Base-by-base conservation (phyloP, 1,140 invertebrate genomes). In the Bombus huntii region DNA sequence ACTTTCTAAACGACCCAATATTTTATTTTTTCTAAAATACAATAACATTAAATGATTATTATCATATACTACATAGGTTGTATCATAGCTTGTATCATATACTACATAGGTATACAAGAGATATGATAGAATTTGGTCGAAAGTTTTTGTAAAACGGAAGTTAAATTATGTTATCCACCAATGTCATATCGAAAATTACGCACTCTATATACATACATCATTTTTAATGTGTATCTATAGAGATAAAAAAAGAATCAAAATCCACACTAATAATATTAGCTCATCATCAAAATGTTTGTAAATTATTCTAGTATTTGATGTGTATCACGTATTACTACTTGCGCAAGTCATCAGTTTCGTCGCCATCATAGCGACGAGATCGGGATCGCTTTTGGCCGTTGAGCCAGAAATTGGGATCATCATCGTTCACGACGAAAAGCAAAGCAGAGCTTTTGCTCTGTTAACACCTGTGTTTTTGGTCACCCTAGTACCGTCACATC, bases 351-450 rank as follows among this genome's bases (percentile, higher is more conserved):
- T 88, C 85, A 88, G 79, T 94, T 91, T 96, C 96, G 96, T 97
- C 96, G 97, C 96, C 96, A 97, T 97, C 95, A 95, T 95, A 95
- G 96, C 96, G 96, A 96, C 96, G 95, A 95, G 94, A 92, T 94
- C 91, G 93, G 94, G 94, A 94, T 91, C 89, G 91, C 90, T 91
- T 89, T 91, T 81, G 94, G 93, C 95, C 95, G 94, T 92, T 78
- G 76, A 92, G 93, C 91, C 91, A 95, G 94, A 94, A 39, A 65
- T n/a, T 53, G 31, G 37, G 42, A n/a, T 39, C 42, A 95, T 96
- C 96, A 96, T 97, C 96, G 96, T 96, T 95, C 94, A 93, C 96
- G 96, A 95, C 96, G 96, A 96, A 95, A 96, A 44, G 95, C 96
- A 96, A 92, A 87, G 83, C 88, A 87, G 83, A 90, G 88, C 89